phyloP scores from a whole-genome alignment of 2,888 invertebrate species.

The Monoplex corrugatus region DNA sequence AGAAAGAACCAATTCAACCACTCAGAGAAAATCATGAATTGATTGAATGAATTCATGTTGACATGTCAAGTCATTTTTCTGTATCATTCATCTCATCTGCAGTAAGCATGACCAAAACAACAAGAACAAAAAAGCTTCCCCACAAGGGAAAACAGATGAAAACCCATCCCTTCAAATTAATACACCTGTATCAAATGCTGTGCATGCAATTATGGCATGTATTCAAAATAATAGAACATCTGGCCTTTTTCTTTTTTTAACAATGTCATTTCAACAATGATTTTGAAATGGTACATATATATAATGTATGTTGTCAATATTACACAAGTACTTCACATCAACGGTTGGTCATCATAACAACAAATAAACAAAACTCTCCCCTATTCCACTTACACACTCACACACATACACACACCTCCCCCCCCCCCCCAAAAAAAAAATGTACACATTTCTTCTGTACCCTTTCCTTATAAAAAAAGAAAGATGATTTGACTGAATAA shows the following conservation, averaged over 20 bases:
- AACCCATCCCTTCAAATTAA: background rate
- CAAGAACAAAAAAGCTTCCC: background rate
- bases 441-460: too few species aligned
- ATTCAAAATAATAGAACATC: background rate
- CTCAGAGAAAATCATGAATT: too few species aligned
- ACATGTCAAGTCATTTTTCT: background rate
- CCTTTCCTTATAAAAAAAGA: too few species aligned
- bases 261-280: background rate
- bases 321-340: background rate
- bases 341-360: conserved; percentile 22
- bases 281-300: background rate
- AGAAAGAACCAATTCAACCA: background rate
- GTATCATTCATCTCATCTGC: too few species aligned
- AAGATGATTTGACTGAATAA: too few species aligned
- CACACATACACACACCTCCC: too few species aligned
- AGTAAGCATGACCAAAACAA: background rate
- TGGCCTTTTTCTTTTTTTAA: background rate
- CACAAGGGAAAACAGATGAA: background rate
- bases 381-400: too few species aligned
- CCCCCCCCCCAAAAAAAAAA: too few species aligned
- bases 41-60: too few species aligned
- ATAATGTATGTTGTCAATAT: background rate
- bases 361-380: background rate
- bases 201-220: conserved; percentile 8
- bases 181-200: conserved; percentile 10